Percentiles rank a stretch among this genome's conserved stretches.
These are phyloP conservation scores for Pachypanchax playfairii DNA, from an alignment of 2,113 vertebrate genomes.

Conservation along the genomic window DNA sequence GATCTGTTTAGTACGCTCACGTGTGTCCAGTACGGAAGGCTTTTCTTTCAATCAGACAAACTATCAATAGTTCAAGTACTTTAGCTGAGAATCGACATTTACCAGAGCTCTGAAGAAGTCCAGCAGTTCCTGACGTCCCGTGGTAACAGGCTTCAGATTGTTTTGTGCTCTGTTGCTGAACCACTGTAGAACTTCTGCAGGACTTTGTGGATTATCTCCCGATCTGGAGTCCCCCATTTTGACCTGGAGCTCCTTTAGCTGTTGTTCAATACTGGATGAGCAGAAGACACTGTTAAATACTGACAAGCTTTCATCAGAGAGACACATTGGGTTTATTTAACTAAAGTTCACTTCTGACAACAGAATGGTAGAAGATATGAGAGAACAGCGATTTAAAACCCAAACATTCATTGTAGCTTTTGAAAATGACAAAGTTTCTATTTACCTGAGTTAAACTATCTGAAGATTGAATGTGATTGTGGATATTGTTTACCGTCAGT, in stretches of 20 bases:
- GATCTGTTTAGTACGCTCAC: not conserved
- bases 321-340: no score
- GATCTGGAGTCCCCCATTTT: constrained; percentile 80
- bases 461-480: not conserved
- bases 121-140: constrained; percentile 82
- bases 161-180: constrained; percentile 77
- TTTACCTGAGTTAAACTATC: not conserved
- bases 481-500: constrained; percentile 8
- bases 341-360: constrained; percentile 3
- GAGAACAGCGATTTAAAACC: not conserved
- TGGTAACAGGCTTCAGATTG: constrained; percentile 71
- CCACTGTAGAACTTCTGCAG: constrained; percentile 85
- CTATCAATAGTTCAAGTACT: no score
- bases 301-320: no score
- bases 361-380: not conserved
- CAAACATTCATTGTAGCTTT: no score
- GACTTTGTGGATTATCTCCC: constrained; percentile 78
- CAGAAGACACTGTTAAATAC: constrained; percentile 16
- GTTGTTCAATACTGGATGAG: constrained; percentile 85
- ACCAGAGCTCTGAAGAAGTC: constrained; percentile 91
- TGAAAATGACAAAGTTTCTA: no score
- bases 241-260: constrained; percentile 85
- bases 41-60: no score
- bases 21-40: not conserved
- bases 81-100: no score